Base-by-base conservation (phyloP, 2,113 vertebrate genomes). In the Gracilinanus agilis region DNA sequence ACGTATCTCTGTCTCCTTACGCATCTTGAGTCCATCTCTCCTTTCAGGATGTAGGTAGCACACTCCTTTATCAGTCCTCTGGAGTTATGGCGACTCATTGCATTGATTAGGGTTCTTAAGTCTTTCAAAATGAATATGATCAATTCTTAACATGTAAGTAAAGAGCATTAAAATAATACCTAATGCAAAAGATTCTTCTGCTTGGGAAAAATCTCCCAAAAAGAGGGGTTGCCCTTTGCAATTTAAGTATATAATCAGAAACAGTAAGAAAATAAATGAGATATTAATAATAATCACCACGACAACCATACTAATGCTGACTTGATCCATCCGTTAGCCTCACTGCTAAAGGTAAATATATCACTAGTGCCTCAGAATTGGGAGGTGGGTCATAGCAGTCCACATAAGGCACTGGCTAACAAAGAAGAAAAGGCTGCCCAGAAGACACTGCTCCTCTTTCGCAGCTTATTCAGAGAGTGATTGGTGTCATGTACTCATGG, bases 241-340 rank as follows among this genome's bases (percentile, higher is more conserved):
- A 75, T 75, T 34, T n/a, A 83, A 40, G n/a, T 83, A 83, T 40
- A 40, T 4, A 40, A 16, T 83, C 67, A 27, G 21, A 40, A 83
- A n/a, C n/a, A 83, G n/a, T 75, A 83, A 75, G 61, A 75, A 75
- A 75, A 83, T 83, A 23, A 83, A 83, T 83, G n/a, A 83, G n/a
- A 83, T 75, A 83, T n/a, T 40, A 75, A 83, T n/a, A n/a, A 83
- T 9, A 3, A n/a, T 34, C 49, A 49, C 49, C 49, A 49, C 49
- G 16, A 75, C 4, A 27, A 40, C n/a, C n/a, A 83, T n/a, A 75
- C n/a, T 40, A n/a, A 8, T 83, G 67, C 67, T 40, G 67, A 10
- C 67, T 23, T 83, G 19, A 83, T 40, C 67, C 19, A 83, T 83
- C n/a, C 34, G 40, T 83, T 40, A 23, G 67, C 34, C 67, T 83